Evolutionary conservation across 2,888 invertebrate species (phyloP).

Genomic region (Pollenia angustigena): DNA sequence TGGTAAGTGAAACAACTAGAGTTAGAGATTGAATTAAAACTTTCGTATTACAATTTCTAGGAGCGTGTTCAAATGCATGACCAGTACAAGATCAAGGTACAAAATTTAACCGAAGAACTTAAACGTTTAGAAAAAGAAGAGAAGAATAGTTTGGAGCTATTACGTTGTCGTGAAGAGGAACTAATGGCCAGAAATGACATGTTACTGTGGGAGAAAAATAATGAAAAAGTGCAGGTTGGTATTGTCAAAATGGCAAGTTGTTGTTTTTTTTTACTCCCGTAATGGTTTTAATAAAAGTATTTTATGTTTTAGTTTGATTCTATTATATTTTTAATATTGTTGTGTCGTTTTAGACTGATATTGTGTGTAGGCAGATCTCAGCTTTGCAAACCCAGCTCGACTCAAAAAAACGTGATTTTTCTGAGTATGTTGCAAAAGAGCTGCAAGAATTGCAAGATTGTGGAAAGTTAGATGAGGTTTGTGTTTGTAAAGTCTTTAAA

Average conservation of each 20-base stretch:
- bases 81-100: slow-evolving; percentile 83
- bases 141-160: slow-evolving; percentile 85
- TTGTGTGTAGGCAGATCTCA: slow-evolving; percentile 87
- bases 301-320: slow-evolving; percentile 74
- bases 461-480: slow-evolving; percentile 85
- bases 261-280: no score
- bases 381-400: slow-evolving; percentile 86
- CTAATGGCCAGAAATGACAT: slow-evolving; percentile 83
- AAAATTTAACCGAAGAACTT: slow-evolving; percentile 85
- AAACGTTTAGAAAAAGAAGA: slow-evolving; percentile 84
- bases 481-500: slow-evolving; percentile 73
- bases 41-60: slow-evolving; percentile 77
- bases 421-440: slow-evolving; percentile 85
- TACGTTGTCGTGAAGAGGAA: slow-evolving; percentile 86
- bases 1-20: slow-evolving; percentile 76
- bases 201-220: slow-evolving; percentile 84
- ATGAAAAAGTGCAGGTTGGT: slow-evolving; percentile 84
- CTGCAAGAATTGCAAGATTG: slow-evolving; percentile 85
- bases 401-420: slow-evolving; percentile 85
- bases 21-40: not conserved
- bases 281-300: slow-evolving; percentile 68
- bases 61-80: slow-evolving; percentile 85
- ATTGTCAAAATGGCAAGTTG: not conserved
- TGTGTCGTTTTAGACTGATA: slow-evolving; percentile 87
- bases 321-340: slow-evolving; percentile 78